Percentiles rank a stretch among this genome's conserved stretches.
phyloP scores from a whole-genome alignment of 2,797 vertebrate genomes.

The Anguilla megastoma region DNA sequence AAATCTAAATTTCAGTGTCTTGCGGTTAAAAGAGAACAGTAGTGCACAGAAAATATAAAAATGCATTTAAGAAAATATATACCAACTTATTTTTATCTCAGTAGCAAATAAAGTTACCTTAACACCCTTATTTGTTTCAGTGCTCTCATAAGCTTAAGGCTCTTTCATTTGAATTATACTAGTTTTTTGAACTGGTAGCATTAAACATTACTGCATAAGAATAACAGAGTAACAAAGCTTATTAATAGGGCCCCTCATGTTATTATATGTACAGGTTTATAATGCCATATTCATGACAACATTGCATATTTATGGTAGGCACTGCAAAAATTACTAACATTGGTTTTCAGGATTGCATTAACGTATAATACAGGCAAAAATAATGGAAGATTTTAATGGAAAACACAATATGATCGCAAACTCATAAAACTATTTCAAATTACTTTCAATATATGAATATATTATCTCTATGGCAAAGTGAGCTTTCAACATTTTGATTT shows the following conservation, averaged over 20 bases:
- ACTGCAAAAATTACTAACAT: neutral
- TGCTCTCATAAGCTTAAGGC: slow-evolving; percentile 13
- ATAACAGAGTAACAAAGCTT: neutral
- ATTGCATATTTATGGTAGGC: slow-evolving; percentile 15
- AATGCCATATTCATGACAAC: slow-evolving; percentile 8
- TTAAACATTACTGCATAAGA: neutral
- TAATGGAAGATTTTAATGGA: neutral
- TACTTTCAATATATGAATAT: neutral
- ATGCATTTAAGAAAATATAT: slow-evolving; percentile 16
- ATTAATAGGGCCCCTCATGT: slow-evolving; percentile 7
- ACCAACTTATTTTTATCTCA: neutral
- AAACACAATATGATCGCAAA: neutral
- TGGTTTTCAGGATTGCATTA: neutral
- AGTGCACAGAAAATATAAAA: slow-evolving; percentile 30
- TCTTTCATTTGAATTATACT: neutral
- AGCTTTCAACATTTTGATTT: neutral
- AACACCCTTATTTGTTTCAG: slow-evolving; percentile 8
- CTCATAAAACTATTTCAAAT: neutral
- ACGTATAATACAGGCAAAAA: neutral
- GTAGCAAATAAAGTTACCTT: slow-evolving; percentile 9
- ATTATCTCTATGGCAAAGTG: neutral
- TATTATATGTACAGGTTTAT: neutral
- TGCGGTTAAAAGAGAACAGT: neutral
- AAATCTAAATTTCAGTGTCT: slow-evolving; percentile 24
- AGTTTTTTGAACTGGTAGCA: neutral